Percentiles rank a stretch among this genome's conserved stretches.
Evolutionary conservation across 2,797 vertebrate genomes (phyloP).

Genomic region (Ciconia nigra): DNA sequence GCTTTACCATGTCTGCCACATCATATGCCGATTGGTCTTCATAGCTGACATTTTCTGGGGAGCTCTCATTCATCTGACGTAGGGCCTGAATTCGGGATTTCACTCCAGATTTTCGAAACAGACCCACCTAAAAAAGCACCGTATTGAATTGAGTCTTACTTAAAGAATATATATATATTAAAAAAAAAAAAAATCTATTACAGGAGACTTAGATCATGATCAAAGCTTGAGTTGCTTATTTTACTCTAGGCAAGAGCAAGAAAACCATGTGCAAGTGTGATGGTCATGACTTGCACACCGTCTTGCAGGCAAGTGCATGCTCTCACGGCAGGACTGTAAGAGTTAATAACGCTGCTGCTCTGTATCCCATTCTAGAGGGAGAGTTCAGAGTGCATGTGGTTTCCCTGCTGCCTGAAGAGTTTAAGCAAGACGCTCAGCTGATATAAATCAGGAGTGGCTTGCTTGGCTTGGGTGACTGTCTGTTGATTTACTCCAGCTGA

Average conservation of each 20-base stretch:
- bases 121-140: conserved; percentile 84
- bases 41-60: conserved; percentile 90
- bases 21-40: conserved; percentile 96
- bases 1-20: conserved; percentile 98
- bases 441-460: conserved; percentile 20
- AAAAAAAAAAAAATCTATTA: neutral
- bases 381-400: neutral
- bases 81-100: conserved; percentile 96
- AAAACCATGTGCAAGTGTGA: neutral
- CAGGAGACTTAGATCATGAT: no score
- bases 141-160: neutral
- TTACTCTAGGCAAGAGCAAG: neutral
- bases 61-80: conserved; percentile 93
- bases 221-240: neutral
- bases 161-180: neutral
- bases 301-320: neutral
- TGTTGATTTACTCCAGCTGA: conserved; percentile 50
- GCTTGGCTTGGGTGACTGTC: conserved; percentile 14
- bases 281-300: neutral
- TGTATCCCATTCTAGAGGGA: neutral
- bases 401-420: conserved; percentile 7
- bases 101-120: conserved; percentile 97
- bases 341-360: neutral
- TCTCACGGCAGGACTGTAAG: neutral
- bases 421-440: conserved; percentile 19